Evolutionary conservation across 2,797 vertebrate genomes (phyloP), one percentile per base, ranked within the genome.

Genomic region (Enteromius fasciolatus): DNA sequence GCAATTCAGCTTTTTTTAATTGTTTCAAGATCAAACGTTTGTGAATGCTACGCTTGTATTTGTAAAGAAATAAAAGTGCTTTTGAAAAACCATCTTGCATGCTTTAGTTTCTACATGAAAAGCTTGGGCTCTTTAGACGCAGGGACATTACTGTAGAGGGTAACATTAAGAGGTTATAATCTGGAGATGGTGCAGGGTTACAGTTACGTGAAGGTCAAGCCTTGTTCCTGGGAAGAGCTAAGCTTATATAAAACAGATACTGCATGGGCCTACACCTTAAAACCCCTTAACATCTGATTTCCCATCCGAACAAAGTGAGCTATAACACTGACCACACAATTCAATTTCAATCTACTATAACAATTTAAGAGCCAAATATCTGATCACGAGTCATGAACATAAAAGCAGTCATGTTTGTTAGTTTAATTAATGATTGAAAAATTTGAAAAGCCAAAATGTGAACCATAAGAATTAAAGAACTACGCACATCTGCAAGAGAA

Each of bases 101-200:
- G 54, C 18, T 72, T 28, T n/a, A 61, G 4, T 52, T 28, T 36
- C 28, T 46, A 39, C 48, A 52, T 41, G 54, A 59, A 76, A 67
- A 7, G 23, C 36, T 23, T 31, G n/a, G 25, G 48, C 63, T 39
- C 61, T 46, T 75, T 57, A 33, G 12, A 46, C 59, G 33, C 25
- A 77, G 18, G 59, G 61, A 75, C 52, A n/a, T 64, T 74, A 41
- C 9, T 52, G 31, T 39, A 17, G 41, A 23, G 1, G 3, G 50
- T 68, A 54, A 70, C 50, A 73, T n/a, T 80, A 20, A 66, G 17
- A 52, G 23, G 28, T 78, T 48, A 80, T 61, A 73, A 50, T 48
- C 20, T 61, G n/a, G 15, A 67, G 14, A 66, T 39, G 76, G 63
- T 76, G 36, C 48, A 76, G 25, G 36, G 80, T 59, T 67, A 76